Percentiles rank a stretch among this genome's conserved stretches.
Conservation (phyloP, 2,797 vertebrate species). For the Sebastes oblongus region DNA sequence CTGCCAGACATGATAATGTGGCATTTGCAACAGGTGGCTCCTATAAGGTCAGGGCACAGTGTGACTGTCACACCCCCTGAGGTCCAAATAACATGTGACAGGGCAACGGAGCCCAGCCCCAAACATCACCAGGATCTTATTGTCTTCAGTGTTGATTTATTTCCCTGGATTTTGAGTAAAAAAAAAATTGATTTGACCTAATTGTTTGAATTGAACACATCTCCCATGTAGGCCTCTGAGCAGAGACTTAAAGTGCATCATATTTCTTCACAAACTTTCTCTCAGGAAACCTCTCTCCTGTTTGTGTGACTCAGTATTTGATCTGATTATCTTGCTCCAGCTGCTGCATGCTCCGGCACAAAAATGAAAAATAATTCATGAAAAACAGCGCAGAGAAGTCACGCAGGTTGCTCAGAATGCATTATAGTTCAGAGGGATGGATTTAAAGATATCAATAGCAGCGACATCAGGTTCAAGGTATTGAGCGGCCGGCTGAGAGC, state of each 20-base stretch:
- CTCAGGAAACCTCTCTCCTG: background rate
- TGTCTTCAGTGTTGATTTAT: constrained; percentile 33
- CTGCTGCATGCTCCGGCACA: constrained; percentile 39
- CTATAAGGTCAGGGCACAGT: constrained; percentile 76
- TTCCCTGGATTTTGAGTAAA: background rate
- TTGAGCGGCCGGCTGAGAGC: background rate
- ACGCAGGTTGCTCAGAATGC: constrained; percentile 9
- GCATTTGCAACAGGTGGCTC: constrained; percentile 75
- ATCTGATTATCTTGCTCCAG: constrained; percentile 57
- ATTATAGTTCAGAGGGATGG: constrained; percentile 1
- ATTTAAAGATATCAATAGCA: constrained; percentile 23
- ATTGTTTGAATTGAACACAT: background rate
- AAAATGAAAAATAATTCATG: constrained; percentile 39
- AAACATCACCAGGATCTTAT: constrained; percentile 31
- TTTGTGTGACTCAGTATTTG: constrained; percentile 45
- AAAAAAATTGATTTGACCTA: background rate
- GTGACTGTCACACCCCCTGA: constrained; percentile 63
- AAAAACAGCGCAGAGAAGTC: constrained; percentile 21
- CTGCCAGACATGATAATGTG: constrained; percentile 77
- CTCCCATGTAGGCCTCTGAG: background rate
- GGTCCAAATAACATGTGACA: constrained; percentile 62
- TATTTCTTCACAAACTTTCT: constrained; percentile 9
- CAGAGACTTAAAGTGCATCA: background rate
- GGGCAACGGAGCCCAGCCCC: constrained; percentile 18
- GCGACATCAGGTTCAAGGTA: constrained; percentile 13